A percentile compares a stretch with the other conserved stretches of the same genome.
Evolutionary conservation across 2,888 invertebrate species (phyloP).

Genomic region (Drosophila falleni): DNA sequence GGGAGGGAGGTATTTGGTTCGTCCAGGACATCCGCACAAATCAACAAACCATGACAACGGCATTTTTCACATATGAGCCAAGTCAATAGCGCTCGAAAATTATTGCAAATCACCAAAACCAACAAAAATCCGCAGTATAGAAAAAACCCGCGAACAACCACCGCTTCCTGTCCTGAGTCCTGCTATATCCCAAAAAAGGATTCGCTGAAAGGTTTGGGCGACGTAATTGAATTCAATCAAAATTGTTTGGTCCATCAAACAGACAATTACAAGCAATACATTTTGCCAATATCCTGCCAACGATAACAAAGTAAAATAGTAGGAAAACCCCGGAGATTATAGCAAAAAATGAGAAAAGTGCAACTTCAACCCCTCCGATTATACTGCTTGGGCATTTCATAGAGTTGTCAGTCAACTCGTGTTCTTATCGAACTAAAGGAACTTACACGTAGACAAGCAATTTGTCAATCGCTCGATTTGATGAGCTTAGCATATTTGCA

Average conservation of each 20-base stretch:
- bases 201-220: conserved; percentile 43
- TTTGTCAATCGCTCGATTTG: conserved; percentile 76
- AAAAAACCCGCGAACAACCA: conserved; percentile 41
- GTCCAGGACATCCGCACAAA: conserved; percentile 61
- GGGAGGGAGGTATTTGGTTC: conserved; percentile 37
- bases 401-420: conserved; percentile 62
- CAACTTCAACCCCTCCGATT: conserved; percentile 35
- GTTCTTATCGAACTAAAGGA: conserved; percentile 30
- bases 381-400: conserved; percentile 37
- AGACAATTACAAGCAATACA: conserved; percentile 83
- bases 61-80: conserved; percentile 71
- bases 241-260: conserved; percentile 84
- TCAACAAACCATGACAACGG: conserved; percentile 75
- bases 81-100: conserved; percentile 51
- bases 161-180: conserved; percentile 1
- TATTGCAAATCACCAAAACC: conserved; percentile 83
- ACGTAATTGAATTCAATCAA: conserved; percentile 83
- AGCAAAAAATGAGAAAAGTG: conserved; percentile 13
- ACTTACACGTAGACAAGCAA: conserved; percentile 76
- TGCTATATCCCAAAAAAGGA: conserved; percentile 27
- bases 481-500: conserved; percentile 59
- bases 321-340: conserved; percentile 12
- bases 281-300: conserved; percentile 55
- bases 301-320: neutral
- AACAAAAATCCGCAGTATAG: conserved; percentile 51